Percentiles rank a stretch among this genome's conserved stretches.
Conservation (phyloP, 2,888 invertebrate species). For the Lycia hirtaria region DNA sequence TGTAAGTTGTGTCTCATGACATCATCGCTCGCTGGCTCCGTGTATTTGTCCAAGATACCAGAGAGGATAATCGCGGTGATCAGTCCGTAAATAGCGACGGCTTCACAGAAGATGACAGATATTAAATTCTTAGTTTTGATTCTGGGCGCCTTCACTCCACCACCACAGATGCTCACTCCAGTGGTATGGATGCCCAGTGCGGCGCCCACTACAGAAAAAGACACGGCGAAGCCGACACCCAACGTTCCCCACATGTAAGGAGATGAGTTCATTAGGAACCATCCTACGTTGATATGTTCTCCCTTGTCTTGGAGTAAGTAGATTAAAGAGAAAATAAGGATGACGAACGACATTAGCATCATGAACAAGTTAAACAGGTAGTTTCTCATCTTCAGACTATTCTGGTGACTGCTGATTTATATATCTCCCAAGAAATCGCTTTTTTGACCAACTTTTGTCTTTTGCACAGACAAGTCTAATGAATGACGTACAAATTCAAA, state of each 20-base stretch:
- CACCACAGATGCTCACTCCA: constrained; percentile 98
- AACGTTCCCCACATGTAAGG: constrained; percentile 99
- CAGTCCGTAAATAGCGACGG: constrained; percentile 99
- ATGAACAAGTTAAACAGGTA: constrained; percentile 84
- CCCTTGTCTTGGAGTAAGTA: constrained; percentile 94
- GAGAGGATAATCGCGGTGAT: constrained; percentile 99
- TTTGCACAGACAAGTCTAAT: too few relatives aligned
- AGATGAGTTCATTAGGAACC: constrained; percentile 95
- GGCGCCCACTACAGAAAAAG: constrained; percentile 98
- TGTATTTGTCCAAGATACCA: constrained; percentile 89
- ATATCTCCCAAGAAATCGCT: too few relatives aligned
- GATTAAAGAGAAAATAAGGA: constrained; percentile 84
- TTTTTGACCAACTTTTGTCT: too few relatives aligned
- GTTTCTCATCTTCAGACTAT: constrained; percentile 85
- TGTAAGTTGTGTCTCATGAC: constrained; percentile 89
- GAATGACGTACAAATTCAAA: too few relatives aligned
- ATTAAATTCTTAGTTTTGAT: constrained; percentile 99
- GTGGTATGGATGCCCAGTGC: constrained; percentile 99
- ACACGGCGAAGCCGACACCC: constrained; percentile 96
- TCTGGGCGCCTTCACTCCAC: constrained; percentile 98
- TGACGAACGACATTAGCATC: constrained; percentile 65
- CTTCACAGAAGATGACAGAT: constrained; percentile 99
- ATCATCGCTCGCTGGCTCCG: constrained; percentile 67
- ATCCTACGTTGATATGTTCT: constrained; percentile 93
- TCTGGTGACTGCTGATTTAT: too few relatives aligned